Conservation (phyloP, 2,797 vertebrate genomes). For the Arctocebus calabarensis region DNA sequence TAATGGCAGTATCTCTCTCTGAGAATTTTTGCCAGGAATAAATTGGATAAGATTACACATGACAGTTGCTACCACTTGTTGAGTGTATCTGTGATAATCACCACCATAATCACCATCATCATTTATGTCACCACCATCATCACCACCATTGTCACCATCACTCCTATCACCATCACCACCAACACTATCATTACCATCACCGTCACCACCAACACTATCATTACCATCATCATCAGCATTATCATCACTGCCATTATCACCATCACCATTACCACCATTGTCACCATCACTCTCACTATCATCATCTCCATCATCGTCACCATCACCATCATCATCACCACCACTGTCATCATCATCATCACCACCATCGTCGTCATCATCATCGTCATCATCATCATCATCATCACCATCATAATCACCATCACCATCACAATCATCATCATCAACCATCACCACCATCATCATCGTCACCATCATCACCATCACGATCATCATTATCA, state of each 20-base stretch:
- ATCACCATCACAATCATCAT: accelerated
- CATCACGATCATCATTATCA: accelerated
- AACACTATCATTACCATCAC: accelerated
- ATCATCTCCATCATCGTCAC: accelerated
- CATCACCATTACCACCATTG: accelerated
- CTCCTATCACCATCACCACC: accelerated
- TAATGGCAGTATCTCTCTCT: not conserved
- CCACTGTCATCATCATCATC: too few relatives aligned
- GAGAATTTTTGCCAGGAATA: not conserved
- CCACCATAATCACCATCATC: accelerated
- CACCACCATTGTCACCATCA: accelerated
- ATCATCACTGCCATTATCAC: accelerated
- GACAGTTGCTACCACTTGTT: not conserved
- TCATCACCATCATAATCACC: not conserved
- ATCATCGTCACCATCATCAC: accelerated
- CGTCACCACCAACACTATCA: accelerated
- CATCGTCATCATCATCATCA: accelerated
- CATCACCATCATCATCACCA: accelerated
- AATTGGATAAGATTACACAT: too few relatives aligned
- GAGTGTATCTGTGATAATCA: not conserved
- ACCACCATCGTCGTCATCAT: accelerated
- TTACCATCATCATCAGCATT: accelerated
- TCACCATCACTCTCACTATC: accelerated
- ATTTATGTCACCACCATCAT: accelerated
- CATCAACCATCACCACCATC: accelerated